Evolutionary conservation across 92 coral and sea anemone genomes (phyloP), one percentile per base, ranked within the genome.

Genomic region (Umimayanthus chanpuru): DNA sequence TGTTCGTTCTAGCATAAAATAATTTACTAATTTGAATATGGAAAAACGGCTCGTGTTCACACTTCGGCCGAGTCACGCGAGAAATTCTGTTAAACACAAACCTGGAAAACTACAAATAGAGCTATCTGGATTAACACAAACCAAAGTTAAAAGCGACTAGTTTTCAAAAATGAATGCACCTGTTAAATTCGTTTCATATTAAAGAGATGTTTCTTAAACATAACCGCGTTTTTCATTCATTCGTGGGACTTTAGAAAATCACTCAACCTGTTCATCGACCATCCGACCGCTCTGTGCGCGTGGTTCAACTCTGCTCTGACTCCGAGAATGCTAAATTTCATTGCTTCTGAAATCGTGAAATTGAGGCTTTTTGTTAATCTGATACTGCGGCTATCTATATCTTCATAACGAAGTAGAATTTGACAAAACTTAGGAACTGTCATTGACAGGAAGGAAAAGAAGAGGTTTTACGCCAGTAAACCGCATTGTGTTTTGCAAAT

Each of bases 1-100:
- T 95, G 98, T 92, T 95, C 98, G 98, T 88, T 93, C 82, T 95
- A 93, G 98, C 98, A 95, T 95, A 91, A 95, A 95, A 95, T 95
- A 92, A 88, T 93, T 89, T 90, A 90, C 96, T 95, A 94, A 95
- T 95, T 95, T 95, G 98, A 95, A 95, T 95, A 95, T 91, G 95
- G 91, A 90, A 91, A 92, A 92, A 88, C 88, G 90, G 87, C 94
- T 89, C 92, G 94, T 92, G 94, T 88, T 76, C 87, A 73, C 40
- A 56, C 87, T 80, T 18, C 81, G 49, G 32, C 15, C 38, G 39
- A 85, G 98, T 95, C 98, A 95, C 98, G 98, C 98, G 98, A 95
- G 90, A 76, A 64, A 76, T 58, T 76, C 84, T 70, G 86, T 89
- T 77, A 49, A 68, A 83, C 78, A 68, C 77, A 83, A 58, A 73